Evolutionary conservation across 1,140 invertebrate species (phyloP).

Genomic region (Dreissena polymorpha): DNA sequence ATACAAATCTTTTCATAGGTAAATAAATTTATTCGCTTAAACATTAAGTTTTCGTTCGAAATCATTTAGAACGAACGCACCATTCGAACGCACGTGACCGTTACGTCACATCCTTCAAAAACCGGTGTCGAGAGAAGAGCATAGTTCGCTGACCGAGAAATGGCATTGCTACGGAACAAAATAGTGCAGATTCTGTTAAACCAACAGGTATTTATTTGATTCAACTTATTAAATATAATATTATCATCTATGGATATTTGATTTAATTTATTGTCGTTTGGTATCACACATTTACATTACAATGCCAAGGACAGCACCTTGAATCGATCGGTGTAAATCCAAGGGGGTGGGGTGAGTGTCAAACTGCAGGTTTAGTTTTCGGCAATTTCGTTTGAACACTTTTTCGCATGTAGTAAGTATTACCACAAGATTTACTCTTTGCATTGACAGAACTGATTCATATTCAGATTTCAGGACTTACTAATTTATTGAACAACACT

Average conservation of each 20-base stretch:
- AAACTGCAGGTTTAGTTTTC: neutral
- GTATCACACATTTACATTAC: neutral
- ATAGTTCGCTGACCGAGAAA: neutral
- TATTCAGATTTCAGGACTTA: neutral
- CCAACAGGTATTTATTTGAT: neutral
- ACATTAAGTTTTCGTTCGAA: no score
- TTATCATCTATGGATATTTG: neutral
- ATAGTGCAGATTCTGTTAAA: neutral
- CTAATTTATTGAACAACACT: neutral
- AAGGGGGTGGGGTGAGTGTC: slow-evolving; percentile 1
- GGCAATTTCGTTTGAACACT: neutral
- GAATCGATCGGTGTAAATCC: neutral
- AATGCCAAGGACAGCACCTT: slow-evolving; percentile 6
- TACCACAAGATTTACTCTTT: neutral
- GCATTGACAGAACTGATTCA: neutral
- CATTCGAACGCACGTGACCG: no score
- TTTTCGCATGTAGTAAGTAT: neutral
- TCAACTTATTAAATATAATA: neutral
- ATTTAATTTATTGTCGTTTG: neutral
- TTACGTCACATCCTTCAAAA: no score
- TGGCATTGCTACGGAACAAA: neutral
- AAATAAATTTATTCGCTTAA: no score
- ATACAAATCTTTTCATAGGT: no score
- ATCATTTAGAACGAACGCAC: no score
- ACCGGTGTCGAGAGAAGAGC: no score